Evolutionary conservation across 2,888 invertebrate genomes (phyloP).

Genomic region (Drosophila nigricruria): DNA sequence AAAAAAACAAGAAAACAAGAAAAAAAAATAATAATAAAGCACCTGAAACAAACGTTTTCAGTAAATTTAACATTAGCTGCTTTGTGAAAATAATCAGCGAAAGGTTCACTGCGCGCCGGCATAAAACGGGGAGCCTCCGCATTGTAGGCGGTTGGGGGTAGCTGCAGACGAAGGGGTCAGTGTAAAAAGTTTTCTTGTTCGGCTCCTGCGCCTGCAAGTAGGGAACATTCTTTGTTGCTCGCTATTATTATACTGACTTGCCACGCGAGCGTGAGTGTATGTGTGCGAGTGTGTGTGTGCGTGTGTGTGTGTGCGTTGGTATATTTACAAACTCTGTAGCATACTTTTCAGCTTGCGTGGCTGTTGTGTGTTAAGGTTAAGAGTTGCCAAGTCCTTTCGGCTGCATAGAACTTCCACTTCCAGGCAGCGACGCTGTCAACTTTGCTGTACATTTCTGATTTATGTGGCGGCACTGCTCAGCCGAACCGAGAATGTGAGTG

Average conservation of each 20-base stretch:
- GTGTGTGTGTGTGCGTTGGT: conserved; percentile 31
- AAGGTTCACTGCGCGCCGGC: conserved; percentile 47
- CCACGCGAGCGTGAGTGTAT: conserved; percentile 45
- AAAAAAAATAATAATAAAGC: conserved; percentile 73
- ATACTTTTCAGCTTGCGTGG: conserved; percentile 76
- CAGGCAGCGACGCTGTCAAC: conserved; percentile 63
- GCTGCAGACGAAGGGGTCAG: conserved; percentile 5
- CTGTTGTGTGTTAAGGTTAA: conserved; percentile 76
- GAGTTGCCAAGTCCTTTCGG: conserved; percentile 64
- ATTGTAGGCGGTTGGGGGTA: neutral
- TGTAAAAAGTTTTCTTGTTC: conserved; percentile 63
- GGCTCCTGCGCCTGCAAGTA: conserved; percentile 68
- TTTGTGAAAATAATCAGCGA: conserved; percentile 75
- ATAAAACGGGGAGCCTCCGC: conserved; percentile 20
- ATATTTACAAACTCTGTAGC: conserved; percentile 72
- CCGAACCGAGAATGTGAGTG: neutral
- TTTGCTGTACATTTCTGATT: conserved; percentile 74
- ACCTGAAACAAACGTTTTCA: conserved; percentile 82
- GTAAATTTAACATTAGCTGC: conserved; percentile 81
- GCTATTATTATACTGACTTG: conserved; percentile 59
- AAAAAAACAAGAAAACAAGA: conserved; percentile 8
- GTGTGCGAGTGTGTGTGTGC: conserved; percentile 7
- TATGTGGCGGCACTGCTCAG: conserved; percentile 65
- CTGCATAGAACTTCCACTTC: conserved; percentile 52
- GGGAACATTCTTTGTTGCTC: conserved; percentile 73